A percentile compares a stretch with the other conserved stretches of the same genome.
These are phyloP conservation scores for Ptychobarbus kaznakovi DNA, from an alignment of 2,797 vertebrate genomes.

Conservation along the genomic window DNA sequence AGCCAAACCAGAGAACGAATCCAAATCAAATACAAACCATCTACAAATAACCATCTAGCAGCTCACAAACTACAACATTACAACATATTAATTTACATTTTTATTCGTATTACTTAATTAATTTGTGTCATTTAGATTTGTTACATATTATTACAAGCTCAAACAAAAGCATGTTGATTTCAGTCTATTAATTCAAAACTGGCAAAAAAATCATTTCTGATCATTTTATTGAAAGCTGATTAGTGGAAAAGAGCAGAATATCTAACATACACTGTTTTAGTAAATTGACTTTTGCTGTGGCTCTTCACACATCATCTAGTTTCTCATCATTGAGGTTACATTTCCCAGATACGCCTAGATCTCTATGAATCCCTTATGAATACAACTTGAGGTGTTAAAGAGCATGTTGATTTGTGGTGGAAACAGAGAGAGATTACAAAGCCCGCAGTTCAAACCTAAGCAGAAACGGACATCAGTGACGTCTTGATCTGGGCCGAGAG, in stretches of 20 bases:
- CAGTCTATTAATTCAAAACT: background rate
- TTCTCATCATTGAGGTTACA: background rate
- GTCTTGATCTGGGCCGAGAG: slow-evolving; percentile 39
- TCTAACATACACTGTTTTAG: background rate
- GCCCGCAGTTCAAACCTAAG: slow-evolving; percentile 17
- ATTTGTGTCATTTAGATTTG: background rate
- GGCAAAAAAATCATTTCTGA: background rate
- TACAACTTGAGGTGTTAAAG: background rate
- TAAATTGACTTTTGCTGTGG: background rate
- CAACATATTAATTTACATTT: background rate
- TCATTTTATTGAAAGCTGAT: background rate
- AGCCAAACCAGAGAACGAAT: background rate
- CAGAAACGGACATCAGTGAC: slow-evolving; percentile 10
- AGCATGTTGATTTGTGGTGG: background rate
- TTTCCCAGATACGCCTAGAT: background rate
- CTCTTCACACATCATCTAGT: background rate
- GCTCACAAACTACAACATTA: background rate
- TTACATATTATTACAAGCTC: background rate
- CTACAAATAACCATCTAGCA: background rate
- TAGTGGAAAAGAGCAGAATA: background rate
- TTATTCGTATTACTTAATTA: background rate
- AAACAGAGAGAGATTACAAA: slow-evolving; percentile 13
- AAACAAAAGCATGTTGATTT: background rate
- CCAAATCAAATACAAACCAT: background rate
- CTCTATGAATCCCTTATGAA: background rate